Evolutionary conservation across 2,113 vertebrate species (phyloP), one percentile per base, ranked within the genome.

Genomic region (Indri indri): DNA sequence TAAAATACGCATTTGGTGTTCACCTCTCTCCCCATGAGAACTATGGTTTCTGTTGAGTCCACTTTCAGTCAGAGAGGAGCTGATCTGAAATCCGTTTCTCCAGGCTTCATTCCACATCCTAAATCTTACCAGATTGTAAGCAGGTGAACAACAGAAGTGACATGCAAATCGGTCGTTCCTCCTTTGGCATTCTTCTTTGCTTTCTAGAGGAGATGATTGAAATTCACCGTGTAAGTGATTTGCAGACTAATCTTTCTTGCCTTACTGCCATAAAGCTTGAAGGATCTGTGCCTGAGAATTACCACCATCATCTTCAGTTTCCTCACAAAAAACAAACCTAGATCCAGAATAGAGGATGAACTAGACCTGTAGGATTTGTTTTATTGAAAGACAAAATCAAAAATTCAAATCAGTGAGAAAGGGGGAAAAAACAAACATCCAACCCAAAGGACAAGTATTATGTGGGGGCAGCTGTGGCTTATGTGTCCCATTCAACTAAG

Each of bases 361-460:
- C 25, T 40, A 83, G 79, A 87, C 63, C 37, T 68, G 47, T 10
- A 89, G 47, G 42, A 40, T 52, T 90, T 91, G 40, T 76, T 92
- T 95, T 32, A 86, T 17, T 77, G 32, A 87, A 63, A 94, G n/a
- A 59, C 54, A 74, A 91, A 86, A 84, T 87, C 0, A 84, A 93
- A 94, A 83, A 45, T 86, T 94, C n/a, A 70, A 81, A 91, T 59
- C 52, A 61, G 13, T 40, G 32, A 89, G 37, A 79, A 73, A 82
- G 18, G 8, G 12, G 42, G 5, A 23, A 63, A 59, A 65, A 50
- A 52, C 45, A 84, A 63, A 30, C 27, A 37, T 63, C 47, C 65
- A 54, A 30, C 25, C 22, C 40, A 81, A 0, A 0, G 54, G 73
- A 76, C 52, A 47, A 1, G 8, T 76, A 50, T 74, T 61, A 54